Evolutionary conservation across 1,140 invertebrate species (phyloP), one percentile per base, ranked within the genome.

Genomic region (Zelostemma sp.): DNA sequence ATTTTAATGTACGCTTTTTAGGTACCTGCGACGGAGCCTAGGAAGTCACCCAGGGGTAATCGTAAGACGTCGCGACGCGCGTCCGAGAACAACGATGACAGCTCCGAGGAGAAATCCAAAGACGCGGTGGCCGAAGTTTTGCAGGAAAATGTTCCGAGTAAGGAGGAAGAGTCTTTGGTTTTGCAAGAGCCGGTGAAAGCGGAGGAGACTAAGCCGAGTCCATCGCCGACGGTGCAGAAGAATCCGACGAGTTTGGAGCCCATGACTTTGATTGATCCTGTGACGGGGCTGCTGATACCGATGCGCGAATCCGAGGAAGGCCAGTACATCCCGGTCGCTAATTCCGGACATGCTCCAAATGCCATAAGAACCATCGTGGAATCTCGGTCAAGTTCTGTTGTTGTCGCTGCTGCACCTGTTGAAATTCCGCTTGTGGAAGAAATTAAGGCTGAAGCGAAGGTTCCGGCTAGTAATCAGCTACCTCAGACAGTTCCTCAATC

Each of bases 251-350:
- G 71, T 1, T 78, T 72, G 0, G 90, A 91, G 68, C 88, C 89
- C 1, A 90, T 87, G 72, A 88, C 86, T 9, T 76, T 93, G 6
- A 91, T 93, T 17, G 92, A 93, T 85, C 92, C 92, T 0, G 91
- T 92, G 0, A 94, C 92, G 1, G 93, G 92, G 6, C 85, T 92
- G 68, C 82, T 94, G 33, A 91, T 90, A 41, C 90, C 89, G 0
- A 90, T 92, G 87, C 84, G 89, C 68, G 90, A 92, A 70, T 90
- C 89, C 21, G 91, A 92, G 74, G 92, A 93, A 73, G 91, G 90
- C 12, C 88, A 89, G 48, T 91, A 92, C 73, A 88, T 92, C 49
- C 90, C 90, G 8, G 85, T 91, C 1, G 84, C 88, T 0, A 79
- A 81, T 1, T 60, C 71, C 4, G 82, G 79, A 33, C 78, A 79